Percentiles rank a stretch among this genome's conserved stretches.
phyloP scores from a whole-genome alignment of 2,113 vertebrate species.

The Ranitomeya imitator region DNA sequence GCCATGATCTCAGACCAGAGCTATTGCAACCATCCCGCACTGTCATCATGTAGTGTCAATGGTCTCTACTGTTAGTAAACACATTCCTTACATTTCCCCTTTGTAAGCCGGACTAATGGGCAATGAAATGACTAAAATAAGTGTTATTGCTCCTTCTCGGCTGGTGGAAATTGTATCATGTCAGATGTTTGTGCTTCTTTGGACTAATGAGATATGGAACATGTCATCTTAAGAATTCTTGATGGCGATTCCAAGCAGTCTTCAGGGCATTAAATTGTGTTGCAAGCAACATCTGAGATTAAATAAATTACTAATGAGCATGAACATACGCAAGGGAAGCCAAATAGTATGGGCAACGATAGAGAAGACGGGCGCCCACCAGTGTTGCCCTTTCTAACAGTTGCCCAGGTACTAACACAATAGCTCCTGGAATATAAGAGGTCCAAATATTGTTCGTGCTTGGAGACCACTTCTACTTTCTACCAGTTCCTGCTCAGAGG shows the following conservation, averaged over 20 bases:
- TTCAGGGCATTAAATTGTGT: too few species aligned
- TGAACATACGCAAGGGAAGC: not conserved
- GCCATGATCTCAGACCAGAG: slow-evolving; percentile 68
- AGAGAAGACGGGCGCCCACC: not conserved
- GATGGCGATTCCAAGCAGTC: not conserved
- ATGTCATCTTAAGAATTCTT: not conserved
- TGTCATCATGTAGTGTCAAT: slow-evolving; percentile 59
- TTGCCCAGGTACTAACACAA: too few species aligned
- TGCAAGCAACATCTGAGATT: not conserved
- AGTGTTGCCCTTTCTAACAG: not conserved
- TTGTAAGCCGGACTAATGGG: not conserved
- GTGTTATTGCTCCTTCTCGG: not conserved
- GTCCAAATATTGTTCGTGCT: too few species aligned
- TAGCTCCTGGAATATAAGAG: too few species aligned
- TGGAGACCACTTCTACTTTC: too few species aligned
- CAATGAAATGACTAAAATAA: not conserved
- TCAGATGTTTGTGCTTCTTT: not conserved
- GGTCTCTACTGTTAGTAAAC: slow-evolving; percentile 31
- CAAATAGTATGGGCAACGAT: not conserved
- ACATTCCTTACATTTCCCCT: not conserved
- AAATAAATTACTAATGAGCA: not conserved
- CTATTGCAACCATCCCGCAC: slow-evolving; percentile 64
- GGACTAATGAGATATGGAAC: not conserved
- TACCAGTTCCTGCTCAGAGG: too few species aligned
- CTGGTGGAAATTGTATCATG: not conserved